phyloP scores from a whole-genome alignment of 2,113 vertebrate species.

The Gadus macrocephalus region DNA sequence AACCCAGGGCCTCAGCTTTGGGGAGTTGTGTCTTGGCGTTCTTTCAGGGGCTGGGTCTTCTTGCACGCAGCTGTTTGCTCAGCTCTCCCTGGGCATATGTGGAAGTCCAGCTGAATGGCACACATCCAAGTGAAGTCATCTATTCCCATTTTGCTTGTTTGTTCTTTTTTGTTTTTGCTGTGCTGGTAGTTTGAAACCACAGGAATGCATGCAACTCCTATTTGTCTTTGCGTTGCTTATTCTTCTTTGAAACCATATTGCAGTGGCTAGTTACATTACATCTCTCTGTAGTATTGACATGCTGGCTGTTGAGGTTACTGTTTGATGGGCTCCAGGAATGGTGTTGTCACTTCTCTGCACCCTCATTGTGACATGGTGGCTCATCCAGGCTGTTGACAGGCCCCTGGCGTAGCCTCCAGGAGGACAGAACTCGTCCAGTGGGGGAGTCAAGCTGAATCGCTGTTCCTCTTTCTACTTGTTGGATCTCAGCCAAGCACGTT shows the following conservation, averaged over 20 bases:
- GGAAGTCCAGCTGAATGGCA: conserved; percentile 45
- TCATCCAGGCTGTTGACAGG: too few relatives aligned
- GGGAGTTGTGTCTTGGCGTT: conserved; percentile 51
- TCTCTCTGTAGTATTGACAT: too few relatives aligned
- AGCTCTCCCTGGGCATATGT: conserved; percentile 36
- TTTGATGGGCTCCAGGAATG: not conserved
- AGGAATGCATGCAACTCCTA: not conserved
- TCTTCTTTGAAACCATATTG: too few relatives aligned
- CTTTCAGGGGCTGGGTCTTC: conserved; percentile 50
- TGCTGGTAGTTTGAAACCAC: conserved; percentile 15
- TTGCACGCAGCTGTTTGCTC: conserved; percentile 59
- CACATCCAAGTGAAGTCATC: conserved; percentile 33
- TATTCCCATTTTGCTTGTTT: not conserved
- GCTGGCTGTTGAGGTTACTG: too few relatives aligned
- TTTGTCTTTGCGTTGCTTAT: too few relatives aligned
- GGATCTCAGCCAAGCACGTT: too few relatives aligned
- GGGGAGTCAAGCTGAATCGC: too few relatives aligned
- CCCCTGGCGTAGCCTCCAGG: too few relatives aligned
- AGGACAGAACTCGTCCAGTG: too few relatives aligned
- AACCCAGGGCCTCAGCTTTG: conserved; percentile 42
- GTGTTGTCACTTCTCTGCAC: not conserved
- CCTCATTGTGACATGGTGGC: not conserved
- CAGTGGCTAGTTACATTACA: too few relatives aligned
- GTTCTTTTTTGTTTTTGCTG: conserved; percentile 11
- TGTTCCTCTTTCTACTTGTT: too few relatives aligned